Conservation (phyloP, 2,797 vertebrate species). For the Xyrichtys novacula region DNA sequence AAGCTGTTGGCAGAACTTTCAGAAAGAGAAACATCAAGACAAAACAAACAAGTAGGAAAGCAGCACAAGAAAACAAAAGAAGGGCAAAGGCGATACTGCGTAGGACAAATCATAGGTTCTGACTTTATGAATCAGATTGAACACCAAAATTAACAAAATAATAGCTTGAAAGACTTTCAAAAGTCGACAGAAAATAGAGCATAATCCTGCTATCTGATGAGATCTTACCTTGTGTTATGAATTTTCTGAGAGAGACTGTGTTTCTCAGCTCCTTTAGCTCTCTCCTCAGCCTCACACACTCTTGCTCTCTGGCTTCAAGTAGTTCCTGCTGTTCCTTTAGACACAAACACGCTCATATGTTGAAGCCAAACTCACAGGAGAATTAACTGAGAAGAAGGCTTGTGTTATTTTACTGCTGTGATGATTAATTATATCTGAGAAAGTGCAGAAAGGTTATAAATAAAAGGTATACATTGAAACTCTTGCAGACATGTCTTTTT, state of each 20-base stretch:
- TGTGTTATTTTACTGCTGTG: neutral
- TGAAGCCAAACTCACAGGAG: neutral
- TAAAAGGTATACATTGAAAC: neutral
- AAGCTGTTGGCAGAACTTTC: constrained; percentile 44
- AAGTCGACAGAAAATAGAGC: neutral
- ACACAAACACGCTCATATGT: constrained; percentile 33
- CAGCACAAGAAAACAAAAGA: too few species aligned
- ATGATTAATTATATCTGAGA: neutral
- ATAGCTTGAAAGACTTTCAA: neutral
- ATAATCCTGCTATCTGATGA: neutral
- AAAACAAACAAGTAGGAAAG: neutral
- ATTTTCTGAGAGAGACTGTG: constrained; percentile 70
- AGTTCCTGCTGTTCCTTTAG: constrained; percentile 79
- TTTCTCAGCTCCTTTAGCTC: constrained; percentile 81
- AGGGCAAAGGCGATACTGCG: too few species aligned
- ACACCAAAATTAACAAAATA: neutral
- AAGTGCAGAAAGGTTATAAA: neutral
- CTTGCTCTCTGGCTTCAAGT: constrained; percentile 80
- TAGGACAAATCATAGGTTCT: too few species aligned
- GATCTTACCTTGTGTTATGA: constrained; percentile 76
- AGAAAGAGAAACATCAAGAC: neutral
- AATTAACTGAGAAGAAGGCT: neutral
- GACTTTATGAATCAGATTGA: too few species aligned
- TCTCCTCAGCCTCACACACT: constrained; percentile 77
- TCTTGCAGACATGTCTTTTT: neutral